A percentile compares a stretch with the other conserved stretches of the same genome.
Conservation (phyloP, 2,113 vertebrate genomes). For the Oryzias celebensis region DNA sequence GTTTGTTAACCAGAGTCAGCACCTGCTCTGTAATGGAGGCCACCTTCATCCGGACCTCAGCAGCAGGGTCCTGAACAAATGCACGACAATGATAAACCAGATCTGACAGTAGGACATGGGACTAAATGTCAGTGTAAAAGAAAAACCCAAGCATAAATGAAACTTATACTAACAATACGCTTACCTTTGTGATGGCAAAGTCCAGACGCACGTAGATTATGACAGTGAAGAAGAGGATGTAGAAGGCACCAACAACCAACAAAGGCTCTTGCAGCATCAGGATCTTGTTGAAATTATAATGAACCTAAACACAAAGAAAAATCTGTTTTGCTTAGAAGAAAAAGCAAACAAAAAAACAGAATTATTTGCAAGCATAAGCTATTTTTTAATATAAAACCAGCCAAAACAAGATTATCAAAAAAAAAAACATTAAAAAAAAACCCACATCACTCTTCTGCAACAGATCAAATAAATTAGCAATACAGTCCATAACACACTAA, state of each 20-base stretch:
- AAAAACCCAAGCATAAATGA: not conserved
- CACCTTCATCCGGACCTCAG: constrained; percentile 97
- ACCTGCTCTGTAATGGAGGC: constrained; percentile 98
- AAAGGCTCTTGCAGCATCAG: constrained; percentile 98
- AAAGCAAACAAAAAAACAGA: no score
- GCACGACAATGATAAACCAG: not conserved
- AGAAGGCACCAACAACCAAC: constrained; percentile 94
- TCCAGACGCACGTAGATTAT: constrained; percentile 95
- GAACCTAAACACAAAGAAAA: constrained; percentile 78
- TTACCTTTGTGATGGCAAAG: constrained; percentile 98
- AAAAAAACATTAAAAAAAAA: no score
- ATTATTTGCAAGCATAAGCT: no score
- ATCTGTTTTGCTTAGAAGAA: no score
- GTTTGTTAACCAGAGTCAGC: constrained; percentile 94
- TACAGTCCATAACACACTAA: no score
- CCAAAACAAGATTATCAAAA: no score
- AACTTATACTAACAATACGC: not conserved
- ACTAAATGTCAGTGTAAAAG: not conserved
- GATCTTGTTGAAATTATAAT: constrained; percentile 96
- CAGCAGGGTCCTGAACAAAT: constrained; percentile 87
- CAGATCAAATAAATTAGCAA: no score
- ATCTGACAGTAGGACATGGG: not conserved
- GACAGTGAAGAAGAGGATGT: constrained; percentile 97
- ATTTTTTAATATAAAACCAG: no score
- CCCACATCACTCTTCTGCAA: no score